Evolutionary conservation across 1,140 invertebrate species (phyloP), one percentile per base, ranked within the genome.

Genomic region (Drosophila chauvacae): DNA sequence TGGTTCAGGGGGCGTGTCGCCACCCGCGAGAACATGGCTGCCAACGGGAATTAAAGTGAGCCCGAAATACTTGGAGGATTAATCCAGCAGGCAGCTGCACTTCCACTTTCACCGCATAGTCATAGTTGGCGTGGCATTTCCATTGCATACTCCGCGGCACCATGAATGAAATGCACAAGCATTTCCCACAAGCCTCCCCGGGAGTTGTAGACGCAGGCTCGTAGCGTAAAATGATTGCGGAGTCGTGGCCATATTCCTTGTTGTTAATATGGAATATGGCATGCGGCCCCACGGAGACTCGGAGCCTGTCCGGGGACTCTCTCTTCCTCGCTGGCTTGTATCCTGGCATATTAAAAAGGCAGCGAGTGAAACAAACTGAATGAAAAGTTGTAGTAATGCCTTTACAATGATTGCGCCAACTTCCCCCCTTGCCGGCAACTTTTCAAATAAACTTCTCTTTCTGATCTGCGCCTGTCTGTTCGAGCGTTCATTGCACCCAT

Each of bases 321-420:
- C 30, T 6, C n/a, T 23, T 23, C 28, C 16, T 3, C 2, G 11
- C 16, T 16, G n/a, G 45, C 35, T 26, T 61, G 56, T 58, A 45
- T 79, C 45, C 45, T 64, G 72, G 61, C 57, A 61, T 71, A 56
- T 74, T 77, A 66, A 77, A 81, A 77, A 81, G 73, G 51, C 60
- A 59, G 65, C 45, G 45, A 78, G 68, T 50, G 66, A 72, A 69
- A 69, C 66, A 71, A 80, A 61, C 72, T 69, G 66, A 84, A 84
- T 80, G 81, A 77, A 84, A 84, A 80, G 77, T 84, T 84, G 81
- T 84, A 79, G 77, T 84, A 80, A 84, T 84, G 81, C 81, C 81
- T 69, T 84, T 77, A 77, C 77, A 84, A 84, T 84, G 77, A 85
- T 80, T 85, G 68, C 81, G 63, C 65, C 80, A 59, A 44, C 63